phyloP scores from a whole-genome alignment of 1,140 invertebrate species.

The Cheumatopsyche charites region DNA sequence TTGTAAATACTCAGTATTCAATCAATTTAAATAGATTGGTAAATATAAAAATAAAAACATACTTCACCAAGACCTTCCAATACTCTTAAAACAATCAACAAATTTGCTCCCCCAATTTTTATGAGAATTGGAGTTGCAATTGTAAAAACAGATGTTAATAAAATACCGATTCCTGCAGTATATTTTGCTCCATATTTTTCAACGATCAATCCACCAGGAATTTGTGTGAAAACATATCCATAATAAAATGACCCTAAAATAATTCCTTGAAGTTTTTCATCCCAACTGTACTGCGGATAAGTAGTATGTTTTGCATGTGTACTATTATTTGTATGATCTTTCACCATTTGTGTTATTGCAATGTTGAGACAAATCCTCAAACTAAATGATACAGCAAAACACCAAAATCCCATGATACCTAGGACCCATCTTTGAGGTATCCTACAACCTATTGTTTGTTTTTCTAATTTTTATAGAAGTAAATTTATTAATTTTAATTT shows the following conservation, averaged over 20 bases:
- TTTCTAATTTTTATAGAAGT: no score
- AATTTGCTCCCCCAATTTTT: slow-evolving; percentile 62
- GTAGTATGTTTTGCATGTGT: no score
- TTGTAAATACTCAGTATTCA: slow-evolving; percentile 18
- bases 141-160: slow-evolving; percentile 76
- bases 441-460: no score
- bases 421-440: slow-evolving; percentile 75
- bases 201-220: slow-evolving; percentile 76
- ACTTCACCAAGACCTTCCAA: slow-evolving; percentile 74
- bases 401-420: slow-evolving; percentile 83
- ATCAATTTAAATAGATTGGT: no score
- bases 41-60: slow-evolving; percentile 36
- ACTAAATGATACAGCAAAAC: slow-evolving; percentile 83
- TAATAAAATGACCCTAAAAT: slow-evolving; percentile 74
- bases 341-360: slow-evolving; percentile 86
- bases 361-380: slow-evolving; percentile 88
- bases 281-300: slow-evolving; percentile 75
- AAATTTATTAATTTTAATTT: no score
- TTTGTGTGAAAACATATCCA: slow-evolving; percentile 75
- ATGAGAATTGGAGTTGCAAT: slow-evolving; percentile 72
- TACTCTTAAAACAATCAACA: slow-evolving; percentile 68
- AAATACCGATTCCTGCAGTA: slow-evolving; percentile 73
- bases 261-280: slow-evolving; percentile 68
- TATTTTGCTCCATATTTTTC: slow-evolving; percentile 78
- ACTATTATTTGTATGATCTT: neutral